Evolutionary conservation across 2,113 vertebrate genomes (phyloP).

Genomic region (Engystomops pustulosus): DNA sequence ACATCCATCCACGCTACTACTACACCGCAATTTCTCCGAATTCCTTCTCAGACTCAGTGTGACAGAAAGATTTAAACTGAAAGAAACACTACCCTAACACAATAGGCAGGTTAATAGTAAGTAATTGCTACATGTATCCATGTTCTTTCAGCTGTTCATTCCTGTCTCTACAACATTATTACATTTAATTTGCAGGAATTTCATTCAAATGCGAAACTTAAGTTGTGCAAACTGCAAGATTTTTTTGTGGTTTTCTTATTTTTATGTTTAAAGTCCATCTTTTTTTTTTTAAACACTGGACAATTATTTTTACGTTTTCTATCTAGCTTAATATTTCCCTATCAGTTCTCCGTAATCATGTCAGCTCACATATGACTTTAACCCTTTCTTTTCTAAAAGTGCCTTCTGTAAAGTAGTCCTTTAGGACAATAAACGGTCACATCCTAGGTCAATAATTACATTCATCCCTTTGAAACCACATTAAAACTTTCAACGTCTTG

Average conservation of each 20-base stretch:
- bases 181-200: constrained; percentile 84
- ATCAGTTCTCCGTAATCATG: constrained; percentile 65
- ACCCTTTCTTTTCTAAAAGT: constrained; percentile 76
- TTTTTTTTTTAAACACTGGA: constrained; percentile 90
- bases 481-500: constrained; percentile 76
- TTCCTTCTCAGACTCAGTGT: constrained; percentile 73
- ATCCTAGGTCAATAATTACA: constrained; percentile 79
- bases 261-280: constrained; percentile 86
- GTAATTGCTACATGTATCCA: constrained; percentile 92
- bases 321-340: constrained; percentile 71
- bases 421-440: constrained; percentile 78
- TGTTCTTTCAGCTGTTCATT: constrained; percentile 72
- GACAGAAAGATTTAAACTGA: constrained; percentile 76
- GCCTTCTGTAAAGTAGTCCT: constrained; percentile 80
- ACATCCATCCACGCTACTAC: constrained; percentile 67
- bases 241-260: constrained; percentile 72
- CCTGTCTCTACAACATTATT: constrained; percentile 76
- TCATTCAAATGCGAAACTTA: constrained; percentile 86
- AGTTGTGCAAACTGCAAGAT: constrained; percentile 99
- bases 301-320: constrained; percentile 73
- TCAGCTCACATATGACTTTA: constrained; percentile 82
- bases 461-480: constrained; percentile 84
- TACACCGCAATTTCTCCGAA: constrained; percentile 65
- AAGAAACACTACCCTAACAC: constrained; percentile 78
- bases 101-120: constrained; percentile 84